Percentiles rank a stretch among this genome's conserved stretches.
phyloP scores from a whole-genome alignment of 1,140 invertebrate genomes.

The Neodiprion pinetum region DNA sequence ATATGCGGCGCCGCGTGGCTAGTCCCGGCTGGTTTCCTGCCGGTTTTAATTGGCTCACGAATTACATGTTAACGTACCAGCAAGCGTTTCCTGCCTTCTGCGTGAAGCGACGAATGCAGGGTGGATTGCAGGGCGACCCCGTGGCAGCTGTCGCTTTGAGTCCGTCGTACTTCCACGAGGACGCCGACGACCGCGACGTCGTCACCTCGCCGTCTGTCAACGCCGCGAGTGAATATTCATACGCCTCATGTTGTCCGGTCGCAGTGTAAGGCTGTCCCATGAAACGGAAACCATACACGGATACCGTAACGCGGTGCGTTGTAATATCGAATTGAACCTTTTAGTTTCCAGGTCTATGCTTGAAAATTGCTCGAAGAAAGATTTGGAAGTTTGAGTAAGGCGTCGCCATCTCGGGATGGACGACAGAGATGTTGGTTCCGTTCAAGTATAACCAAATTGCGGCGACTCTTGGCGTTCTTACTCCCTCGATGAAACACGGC shows the following conservation, averaged over 20 bases:
- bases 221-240: background rate
- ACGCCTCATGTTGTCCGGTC: background rate
- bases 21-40: constrained; percentile 37
- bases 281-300: constrained; percentile 26
- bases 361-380: no score
- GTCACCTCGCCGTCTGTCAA: constrained; percentile 1
- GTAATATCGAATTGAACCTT: no score
- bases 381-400: no score
- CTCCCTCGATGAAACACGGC: no score
- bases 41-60: constrained; percentile 46
- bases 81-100: constrained; percentile 48
- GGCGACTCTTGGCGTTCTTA: no score
- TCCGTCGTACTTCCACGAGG: background rate
- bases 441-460: no score
- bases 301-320: constrained; percentile 33
- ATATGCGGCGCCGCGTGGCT: background rate
- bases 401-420: no score
- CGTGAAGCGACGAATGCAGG: constrained; percentile 43
- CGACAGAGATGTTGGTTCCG: no score
- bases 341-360: no score
- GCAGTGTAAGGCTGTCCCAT: constrained; percentile 25
- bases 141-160: background rate
- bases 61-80: constrained; percentile 41
- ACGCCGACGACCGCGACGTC: background rate
- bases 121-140: background rate